Evolutionary conservation across 1,140 invertebrate genomes (phyloP).

Genomic region (Neodiprion lecontei): DNA sequence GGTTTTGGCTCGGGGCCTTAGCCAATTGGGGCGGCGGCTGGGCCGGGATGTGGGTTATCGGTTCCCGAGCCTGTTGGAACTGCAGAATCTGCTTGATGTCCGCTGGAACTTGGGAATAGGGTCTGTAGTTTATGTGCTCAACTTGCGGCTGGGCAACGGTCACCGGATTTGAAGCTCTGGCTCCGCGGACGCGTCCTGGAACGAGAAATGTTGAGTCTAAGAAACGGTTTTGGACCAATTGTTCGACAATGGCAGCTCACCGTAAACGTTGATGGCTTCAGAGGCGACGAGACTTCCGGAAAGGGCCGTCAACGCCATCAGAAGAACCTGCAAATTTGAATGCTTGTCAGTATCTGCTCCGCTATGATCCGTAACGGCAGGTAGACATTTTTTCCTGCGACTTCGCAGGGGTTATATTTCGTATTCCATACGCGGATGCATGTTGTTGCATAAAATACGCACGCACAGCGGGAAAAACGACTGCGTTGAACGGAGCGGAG

Average conservation of each 20-base stretch:
- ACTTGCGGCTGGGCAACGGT: slow-evolving; percentile 29
- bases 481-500: background rate
- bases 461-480: too few relatives aligned
- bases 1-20: slow-evolving; percentile 28
- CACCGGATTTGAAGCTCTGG: slow-evolving; percentile 34
- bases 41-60: slow-evolving; percentile 48
- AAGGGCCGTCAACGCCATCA: background rate
- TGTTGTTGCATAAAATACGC: too few relatives aligned
- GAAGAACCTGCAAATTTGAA: background rate
- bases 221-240: background rate
- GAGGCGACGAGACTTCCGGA: background rate
- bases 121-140: slow-evolving; percentile 38
- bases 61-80: slow-evolving; percentile 45
- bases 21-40: slow-evolving; percentile 41
- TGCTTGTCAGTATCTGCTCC: too few relatives aligned
- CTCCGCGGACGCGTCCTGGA: slow-evolving; percentile 36
- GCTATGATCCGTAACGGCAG: too few relatives aligned
- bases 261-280: background rate
- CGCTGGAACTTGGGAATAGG: slow-evolving; percentile 46
- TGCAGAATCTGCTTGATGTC: slow-evolving; percentile 51
- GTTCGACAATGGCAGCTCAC: background rate
- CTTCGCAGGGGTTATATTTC: too few relatives aligned
- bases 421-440: too few relatives aligned
- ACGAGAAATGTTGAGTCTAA: slow-evolving; percentile 13
- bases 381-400: too few relatives aligned